phyloP scores from a whole-genome alignment of 2,888 invertebrate species.

The Camponotus fellah region DNA sequence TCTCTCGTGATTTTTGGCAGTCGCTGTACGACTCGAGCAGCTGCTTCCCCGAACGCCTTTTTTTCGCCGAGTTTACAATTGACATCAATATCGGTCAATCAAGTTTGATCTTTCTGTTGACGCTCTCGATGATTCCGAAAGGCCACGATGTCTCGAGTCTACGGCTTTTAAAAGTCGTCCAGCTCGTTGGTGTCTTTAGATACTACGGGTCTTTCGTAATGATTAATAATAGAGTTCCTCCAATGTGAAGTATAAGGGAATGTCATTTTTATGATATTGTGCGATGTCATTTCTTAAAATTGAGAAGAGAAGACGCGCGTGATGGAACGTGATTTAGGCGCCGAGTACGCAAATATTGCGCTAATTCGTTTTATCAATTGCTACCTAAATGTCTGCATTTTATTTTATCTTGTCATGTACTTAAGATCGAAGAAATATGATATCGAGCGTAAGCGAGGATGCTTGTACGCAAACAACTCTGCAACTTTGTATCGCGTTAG shows the following conservation, averaged over 20 bases:
- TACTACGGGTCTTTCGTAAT: not conserved
- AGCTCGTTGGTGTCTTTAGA: not conserved
- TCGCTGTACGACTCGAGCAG: not conserved
- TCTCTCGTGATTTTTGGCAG: not conserved
- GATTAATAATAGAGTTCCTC: not conserved
- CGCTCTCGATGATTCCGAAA: not conserved
- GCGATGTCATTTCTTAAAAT: not conserved
- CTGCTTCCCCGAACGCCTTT: not conserved
- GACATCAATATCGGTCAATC: not conserved
- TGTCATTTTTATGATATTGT: slow-evolving; percentile 4
- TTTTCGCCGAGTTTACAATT: not conserved
- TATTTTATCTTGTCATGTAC: not conserved
- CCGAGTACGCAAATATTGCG: slow-evolving; percentile 5
- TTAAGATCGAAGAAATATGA: not conserved
- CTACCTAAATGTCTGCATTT: not conserved
- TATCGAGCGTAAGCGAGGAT: not conserved
- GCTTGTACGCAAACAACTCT: not conserved
- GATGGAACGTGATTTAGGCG: not conserved
- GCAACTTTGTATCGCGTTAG: not conserved
- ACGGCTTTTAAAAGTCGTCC: not conserved
- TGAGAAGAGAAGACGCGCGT: not conserved
- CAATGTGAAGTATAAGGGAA: not conserved
- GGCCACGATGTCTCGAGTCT: not conserved
- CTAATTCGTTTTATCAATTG: slow-evolving; percentile 17
- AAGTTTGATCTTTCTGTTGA: not conserved